Percentiles rank a stretch among this genome's conserved stretches.
phyloP scores from a whole-genome alignment of 2,113 vertebrate genomes.

The Corythaixoides concolor region DNA sequence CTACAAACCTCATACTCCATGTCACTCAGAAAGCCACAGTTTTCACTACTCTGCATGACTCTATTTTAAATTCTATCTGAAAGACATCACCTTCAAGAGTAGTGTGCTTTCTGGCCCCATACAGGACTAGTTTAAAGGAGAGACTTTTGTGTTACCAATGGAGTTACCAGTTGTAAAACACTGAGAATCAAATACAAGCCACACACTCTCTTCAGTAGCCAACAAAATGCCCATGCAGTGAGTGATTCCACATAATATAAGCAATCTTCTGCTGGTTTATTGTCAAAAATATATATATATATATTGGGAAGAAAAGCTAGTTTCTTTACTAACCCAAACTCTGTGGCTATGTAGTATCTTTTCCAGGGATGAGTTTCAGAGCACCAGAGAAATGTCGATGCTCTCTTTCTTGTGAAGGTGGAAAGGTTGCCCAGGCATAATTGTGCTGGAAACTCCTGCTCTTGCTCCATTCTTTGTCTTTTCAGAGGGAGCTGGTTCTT shows the following conservation, averaged over 20 bases:
- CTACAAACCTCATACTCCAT: background rate
- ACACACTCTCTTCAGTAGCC: background rate
- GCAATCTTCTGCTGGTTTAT: background rate
- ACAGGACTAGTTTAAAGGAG: background rate
- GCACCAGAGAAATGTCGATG: background rate
- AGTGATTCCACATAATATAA: background rate
- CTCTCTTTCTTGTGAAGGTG: background rate
- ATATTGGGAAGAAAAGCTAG: background rate
- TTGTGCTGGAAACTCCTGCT: background rate
- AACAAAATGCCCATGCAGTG: background rate
- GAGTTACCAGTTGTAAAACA: background rate
- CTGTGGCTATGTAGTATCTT: background rate
- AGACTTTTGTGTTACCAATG: background rate
- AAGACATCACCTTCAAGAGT: background rate
- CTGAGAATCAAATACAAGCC: background rate
- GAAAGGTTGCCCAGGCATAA: background rate
- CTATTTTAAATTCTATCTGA: background rate
- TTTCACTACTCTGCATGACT: background rate
- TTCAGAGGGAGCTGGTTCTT: background rate
- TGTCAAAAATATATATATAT: too few relatives aligned
- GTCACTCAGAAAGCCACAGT: background rate
- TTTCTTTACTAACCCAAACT: background rate
- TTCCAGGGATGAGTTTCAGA: background rate
- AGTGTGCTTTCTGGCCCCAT: background rate
- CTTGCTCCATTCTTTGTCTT: background rate